phyloP scores from a whole-genome alignment of 2,888 invertebrate species.

The Stramonita haemastoma region DNA sequence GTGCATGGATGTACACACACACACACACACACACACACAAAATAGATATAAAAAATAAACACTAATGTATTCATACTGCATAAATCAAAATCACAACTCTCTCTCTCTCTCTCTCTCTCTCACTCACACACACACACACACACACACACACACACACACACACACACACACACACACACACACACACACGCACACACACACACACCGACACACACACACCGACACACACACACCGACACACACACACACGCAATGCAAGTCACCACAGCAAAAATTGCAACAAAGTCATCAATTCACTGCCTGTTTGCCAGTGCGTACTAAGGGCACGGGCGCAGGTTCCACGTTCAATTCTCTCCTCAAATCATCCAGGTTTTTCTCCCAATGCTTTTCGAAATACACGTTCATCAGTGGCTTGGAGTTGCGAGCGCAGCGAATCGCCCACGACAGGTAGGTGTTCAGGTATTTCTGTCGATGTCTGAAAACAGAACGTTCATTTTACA shows the following conservation, averaged over 20 bases:
- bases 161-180: background rate
- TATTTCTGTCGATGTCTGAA: constrained; percentile 81
- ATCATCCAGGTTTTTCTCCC: constrained; percentile 91
- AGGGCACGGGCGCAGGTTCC: constrained; percentile 61
- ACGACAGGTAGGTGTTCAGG: constrained; percentile 80
- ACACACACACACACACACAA: background rate
- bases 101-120: background rate
- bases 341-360: constrained; percentile 90
- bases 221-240: too few relatives aligned
- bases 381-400: constrained; percentile 94
- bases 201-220: too few relatives aligned
- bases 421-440: constrained; percentile 71
- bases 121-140: background rate
- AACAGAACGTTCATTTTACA: constrained; percentile 20
- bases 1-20: background rate
- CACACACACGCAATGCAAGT: too few relatives aligned
- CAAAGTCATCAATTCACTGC: background rate
- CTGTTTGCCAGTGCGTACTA: constrained; percentile 40
- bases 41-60: too few relatives aligned
- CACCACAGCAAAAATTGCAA: too few relatives aligned
- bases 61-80: too few relatives aligned
- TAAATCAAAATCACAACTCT: too few relatives aligned
- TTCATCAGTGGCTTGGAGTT: constrained; percentile 88
- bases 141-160: background rate
- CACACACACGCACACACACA: too few relatives aligned